These are phyloP conservation scores for Larimichthys polyactis DNA, from an alignment of 2,113 vertebrate genomes.

Conservation along the genomic window DNA sequence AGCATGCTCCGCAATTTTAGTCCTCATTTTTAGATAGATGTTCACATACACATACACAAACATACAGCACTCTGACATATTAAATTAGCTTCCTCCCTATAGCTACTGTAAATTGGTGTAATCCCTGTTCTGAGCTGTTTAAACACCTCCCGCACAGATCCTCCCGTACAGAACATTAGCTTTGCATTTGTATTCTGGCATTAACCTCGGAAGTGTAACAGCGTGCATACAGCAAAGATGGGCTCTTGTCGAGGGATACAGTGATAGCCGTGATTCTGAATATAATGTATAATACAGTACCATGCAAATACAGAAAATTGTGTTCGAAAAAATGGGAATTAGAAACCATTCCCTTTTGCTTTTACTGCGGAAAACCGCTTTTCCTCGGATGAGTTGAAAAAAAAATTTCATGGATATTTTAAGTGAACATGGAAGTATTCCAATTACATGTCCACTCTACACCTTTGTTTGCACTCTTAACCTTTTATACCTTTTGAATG, in stretches of 20 bases:
- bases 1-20: neutral
- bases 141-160: conserved; percentile 53
- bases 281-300: neutral
- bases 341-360: neutral
- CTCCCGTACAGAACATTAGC: conserved; percentile 14
- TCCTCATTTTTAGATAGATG: neutral
- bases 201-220: neutral
- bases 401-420: neutral
- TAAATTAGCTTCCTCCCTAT: conserved; percentile 61
- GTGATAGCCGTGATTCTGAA: neutral
- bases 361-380: conserved; percentile 6
- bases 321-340: neutral
- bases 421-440: neutral
- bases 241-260: neutral
- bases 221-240: neutral
- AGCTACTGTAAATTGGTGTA: conserved; percentile 49
- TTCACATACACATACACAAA: conserved; percentile 8
- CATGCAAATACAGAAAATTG: conserved; percentile 14
- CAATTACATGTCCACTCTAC: neutral
- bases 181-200: conserved; percentile 39
- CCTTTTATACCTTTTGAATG: neutral
- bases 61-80: conserved; percentile 28
- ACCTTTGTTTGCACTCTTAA: neutral
- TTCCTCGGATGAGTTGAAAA: neutral
- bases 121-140: conserved; percentile 63